A percentile compares a stretch with the other conserved stretches of the same genome.
Evolutionary conservation across 2,888 invertebrate genomes (phyloP).

Genomic region (Psococerastis gibbosa): DNA sequence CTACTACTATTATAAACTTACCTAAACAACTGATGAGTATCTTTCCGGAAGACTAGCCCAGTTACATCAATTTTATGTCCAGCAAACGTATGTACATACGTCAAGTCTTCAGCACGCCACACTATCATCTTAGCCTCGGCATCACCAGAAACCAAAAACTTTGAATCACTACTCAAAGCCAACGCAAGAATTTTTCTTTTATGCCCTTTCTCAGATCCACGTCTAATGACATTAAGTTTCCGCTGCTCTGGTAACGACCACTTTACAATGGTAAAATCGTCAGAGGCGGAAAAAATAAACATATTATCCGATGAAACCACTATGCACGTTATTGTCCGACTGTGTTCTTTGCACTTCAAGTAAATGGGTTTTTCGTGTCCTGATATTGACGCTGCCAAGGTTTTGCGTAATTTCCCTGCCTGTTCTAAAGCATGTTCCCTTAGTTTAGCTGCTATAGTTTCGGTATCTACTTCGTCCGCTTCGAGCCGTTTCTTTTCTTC

Average conservation of each 20-base stretch:
- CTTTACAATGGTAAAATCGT: conserved; percentile 74
- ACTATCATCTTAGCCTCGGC: conserved; percentile 49
- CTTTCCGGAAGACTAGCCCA: conserved; percentile 66
- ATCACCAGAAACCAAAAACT: conserved; percentile 62
- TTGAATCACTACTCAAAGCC: conserved; percentile 58
- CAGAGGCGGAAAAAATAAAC: conserved; percentile 63
- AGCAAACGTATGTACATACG: conserved; percentile 57
- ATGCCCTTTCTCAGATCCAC: conserved; percentile 27
- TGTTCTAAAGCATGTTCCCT: conserved; percentile 74
- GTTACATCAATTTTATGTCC: conserved; percentile 57
- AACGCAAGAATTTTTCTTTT: conserved; percentile 37
- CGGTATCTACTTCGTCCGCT: conserved; percentile 39
- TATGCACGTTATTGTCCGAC: conserved; percentile 57
- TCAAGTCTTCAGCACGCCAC: conserved; percentile 62
- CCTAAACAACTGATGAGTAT: conserved; percentile 68
- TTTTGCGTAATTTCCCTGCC: conserved; percentile 55
- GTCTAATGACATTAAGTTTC: conserved; percentile 31
- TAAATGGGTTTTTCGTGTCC: conserved; percentile 25
- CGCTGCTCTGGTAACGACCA: conserved; percentile 46
- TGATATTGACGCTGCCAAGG: conserved; percentile 45
- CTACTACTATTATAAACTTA: conserved; percentile 32
- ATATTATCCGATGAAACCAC: conserved; percentile 55
- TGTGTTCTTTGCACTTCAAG: conserved; percentile 59
- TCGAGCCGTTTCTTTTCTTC: conserved; percentile 54
- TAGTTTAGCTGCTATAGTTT: conserved; percentile 51